A percentile compares a stretch with the other conserved stretches of the same genome.
phyloP scores from a whole-genome alignment of 2,113 vertebrate species.

The Vidua chalybeata region DNA sequence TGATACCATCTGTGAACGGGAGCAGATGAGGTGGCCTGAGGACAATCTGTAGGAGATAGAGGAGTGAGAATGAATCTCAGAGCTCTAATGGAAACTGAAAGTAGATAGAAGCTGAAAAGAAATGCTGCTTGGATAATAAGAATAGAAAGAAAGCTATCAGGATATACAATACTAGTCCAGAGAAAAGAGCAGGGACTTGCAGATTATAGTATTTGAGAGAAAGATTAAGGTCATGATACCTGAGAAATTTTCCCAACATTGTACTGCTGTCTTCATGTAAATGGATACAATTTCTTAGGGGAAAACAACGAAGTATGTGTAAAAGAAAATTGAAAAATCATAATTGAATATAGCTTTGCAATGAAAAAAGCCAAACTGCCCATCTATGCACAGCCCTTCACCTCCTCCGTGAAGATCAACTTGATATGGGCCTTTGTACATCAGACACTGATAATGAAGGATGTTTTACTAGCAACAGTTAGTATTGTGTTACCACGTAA shows the following conservation, averaged over 20 bases:
- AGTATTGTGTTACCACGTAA: background rate
- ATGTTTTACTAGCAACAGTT: background rate
- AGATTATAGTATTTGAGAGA: background rate
- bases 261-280: background rate
- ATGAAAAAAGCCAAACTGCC: fast-evolving
- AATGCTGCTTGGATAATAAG: background rate
- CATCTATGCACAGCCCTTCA: background rate
- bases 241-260: background rate
- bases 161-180: background rate
- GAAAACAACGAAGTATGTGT: background rate
- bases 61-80: background rate
- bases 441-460: background rate
- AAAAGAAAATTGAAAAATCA: background rate
- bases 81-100: background rate
- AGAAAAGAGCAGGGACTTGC: background rate
- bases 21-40: background rate
- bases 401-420: background rate
- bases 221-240: background rate
- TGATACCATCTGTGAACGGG: background rate
- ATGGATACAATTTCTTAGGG: background rate
- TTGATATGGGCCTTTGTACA: background rate
- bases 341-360: background rate
- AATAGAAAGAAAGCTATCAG: background rate
- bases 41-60: background rate
- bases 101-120: background rate